Percentiles rank a stretch among this genome's conserved stretches.
These are phyloP conservation scores for Operophtera brumata DNA, from an alignment of 2,888 invertebrate species.

Conservation along the genomic window DNA sequence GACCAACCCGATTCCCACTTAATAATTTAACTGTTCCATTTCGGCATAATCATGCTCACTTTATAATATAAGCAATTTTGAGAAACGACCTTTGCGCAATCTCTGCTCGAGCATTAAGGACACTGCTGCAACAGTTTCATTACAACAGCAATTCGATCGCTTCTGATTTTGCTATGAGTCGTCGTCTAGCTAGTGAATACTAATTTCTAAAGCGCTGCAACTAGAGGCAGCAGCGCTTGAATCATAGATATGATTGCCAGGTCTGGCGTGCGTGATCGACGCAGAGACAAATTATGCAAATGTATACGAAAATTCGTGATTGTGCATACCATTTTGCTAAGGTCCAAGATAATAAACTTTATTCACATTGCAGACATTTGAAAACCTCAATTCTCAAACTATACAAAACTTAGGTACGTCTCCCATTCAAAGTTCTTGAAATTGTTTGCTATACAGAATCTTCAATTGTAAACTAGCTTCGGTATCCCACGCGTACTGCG, in stretches of 20 bases:
- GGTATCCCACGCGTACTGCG: conserved; percentile 46
- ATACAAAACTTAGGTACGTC: background rate
- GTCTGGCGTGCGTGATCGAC: conserved; percentile 45
- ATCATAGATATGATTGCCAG: conserved; percentile 41
- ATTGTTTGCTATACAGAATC: conserved; percentile 29
- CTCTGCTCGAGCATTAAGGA: conserved; percentile 66
- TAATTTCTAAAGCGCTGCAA: conserved; percentile 39
- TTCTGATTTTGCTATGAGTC: conserved; percentile 43
- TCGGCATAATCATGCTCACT: conserved; percentile 40
- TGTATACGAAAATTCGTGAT: conserved; percentile 42
- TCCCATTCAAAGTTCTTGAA: background rate
- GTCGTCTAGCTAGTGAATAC: conserved; percentile 36
- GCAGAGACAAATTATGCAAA: conserved; percentile 46
- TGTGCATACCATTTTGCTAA: conserved; percentile 22
- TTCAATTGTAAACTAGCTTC: conserved; percentile 7
- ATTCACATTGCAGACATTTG: conserved; percentile 7
- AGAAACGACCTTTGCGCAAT: conserved; percentile 67
- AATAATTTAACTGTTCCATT: conserved; percentile 35
- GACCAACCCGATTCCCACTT: conserved; percentile 32
- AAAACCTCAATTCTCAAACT: background rate
- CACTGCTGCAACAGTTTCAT: conserved; percentile 50
- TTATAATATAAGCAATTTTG: conserved; percentile 53
- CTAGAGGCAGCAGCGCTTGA: conserved; percentile 32
- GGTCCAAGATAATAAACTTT: conserved; percentile 23
- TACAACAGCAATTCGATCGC: conserved; percentile 51